phyloP scores from a whole-genome alignment of 2,113 vertebrate species.

The Rafetus swinhoei region DNA sequence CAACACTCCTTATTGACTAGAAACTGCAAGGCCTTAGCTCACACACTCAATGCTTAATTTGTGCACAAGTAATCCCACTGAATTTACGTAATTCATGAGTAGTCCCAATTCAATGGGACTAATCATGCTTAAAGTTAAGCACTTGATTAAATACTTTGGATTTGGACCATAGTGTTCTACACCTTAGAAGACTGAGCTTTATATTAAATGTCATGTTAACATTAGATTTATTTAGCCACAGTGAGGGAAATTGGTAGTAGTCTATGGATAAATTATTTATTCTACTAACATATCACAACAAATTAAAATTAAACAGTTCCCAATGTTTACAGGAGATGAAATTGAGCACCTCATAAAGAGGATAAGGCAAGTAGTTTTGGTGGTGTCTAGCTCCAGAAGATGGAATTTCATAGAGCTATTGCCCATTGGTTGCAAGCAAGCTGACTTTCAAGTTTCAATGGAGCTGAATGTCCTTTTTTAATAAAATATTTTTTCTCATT shows the following conservation, averaged over 20 bases:
- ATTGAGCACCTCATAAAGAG: not conserved
- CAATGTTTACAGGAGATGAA: not conserved
- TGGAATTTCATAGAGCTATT: not conserved
- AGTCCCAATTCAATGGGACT: not conserved
- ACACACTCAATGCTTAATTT: not conserved
- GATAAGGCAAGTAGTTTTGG: not conserved
- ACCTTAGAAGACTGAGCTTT: accelerated
- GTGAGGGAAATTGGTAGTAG: not conserved
- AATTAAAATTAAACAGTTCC: not conserved
- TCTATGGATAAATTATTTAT: not conserved
- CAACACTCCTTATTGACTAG: not conserved
- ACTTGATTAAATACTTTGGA: not conserved
- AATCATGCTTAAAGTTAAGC: no score
- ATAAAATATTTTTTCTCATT: not conserved
- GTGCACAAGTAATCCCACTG: not conserved
- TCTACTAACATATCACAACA: not conserved
- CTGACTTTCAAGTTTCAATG: not conserved
- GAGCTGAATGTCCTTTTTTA: not conserved
- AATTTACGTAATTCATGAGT: not conserved
- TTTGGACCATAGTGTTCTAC: accelerated
- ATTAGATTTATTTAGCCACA: accelerated
- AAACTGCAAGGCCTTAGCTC: not conserved
- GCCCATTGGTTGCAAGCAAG: not conserved
- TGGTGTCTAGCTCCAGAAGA: not conserved
- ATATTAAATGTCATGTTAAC: accelerated